Evolutionary conservation across 2,797 vertebrate genomes (phyloP).

Genomic region (Nyctibius grandis): DNA sequence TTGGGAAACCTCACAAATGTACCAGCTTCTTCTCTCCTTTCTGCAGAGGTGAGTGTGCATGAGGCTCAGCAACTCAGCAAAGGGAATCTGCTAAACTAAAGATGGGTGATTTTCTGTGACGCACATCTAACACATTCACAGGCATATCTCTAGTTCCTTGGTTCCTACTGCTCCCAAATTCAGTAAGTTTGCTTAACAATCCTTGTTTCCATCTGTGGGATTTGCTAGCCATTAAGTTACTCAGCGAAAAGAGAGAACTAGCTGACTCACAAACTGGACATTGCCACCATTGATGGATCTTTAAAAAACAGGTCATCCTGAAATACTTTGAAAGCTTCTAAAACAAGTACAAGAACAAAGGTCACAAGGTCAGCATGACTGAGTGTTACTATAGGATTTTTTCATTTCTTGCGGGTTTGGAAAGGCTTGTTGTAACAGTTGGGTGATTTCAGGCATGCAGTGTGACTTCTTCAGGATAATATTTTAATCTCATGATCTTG

Average conservation of each 20-base stretch:
- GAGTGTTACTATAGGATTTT: background rate
- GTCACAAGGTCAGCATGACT: background rate
- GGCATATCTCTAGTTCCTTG: background rate
- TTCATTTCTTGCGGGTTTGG: background rate
- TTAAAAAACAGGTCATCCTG: background rate
- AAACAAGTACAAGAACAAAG: background rate
- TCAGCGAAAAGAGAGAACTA: background rate
- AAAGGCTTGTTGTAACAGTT: background rate
- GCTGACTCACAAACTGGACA: background rate
- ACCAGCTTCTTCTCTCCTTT: background rate
- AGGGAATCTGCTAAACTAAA: background rate
- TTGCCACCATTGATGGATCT: background rate
- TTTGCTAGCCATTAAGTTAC: background rate
- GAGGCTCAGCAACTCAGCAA: background rate
- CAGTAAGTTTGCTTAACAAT: background rate
- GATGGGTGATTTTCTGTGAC: background rate
- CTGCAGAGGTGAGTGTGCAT: background rate
- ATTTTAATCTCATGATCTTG: background rate
- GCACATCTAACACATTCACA: background rate
- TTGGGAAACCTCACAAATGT: background rate
- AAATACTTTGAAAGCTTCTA: background rate
- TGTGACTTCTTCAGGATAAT: background rate
- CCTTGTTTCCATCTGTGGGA: background rate
- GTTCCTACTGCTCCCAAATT: background rate
- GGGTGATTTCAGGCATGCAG: background rate